Percentiles rank a stretch among this genome's conserved stretches.
Evolutionary conservation across 92 coral and sea anemone genomes (phyloP).

Genomic region (Porites rus): DNA sequence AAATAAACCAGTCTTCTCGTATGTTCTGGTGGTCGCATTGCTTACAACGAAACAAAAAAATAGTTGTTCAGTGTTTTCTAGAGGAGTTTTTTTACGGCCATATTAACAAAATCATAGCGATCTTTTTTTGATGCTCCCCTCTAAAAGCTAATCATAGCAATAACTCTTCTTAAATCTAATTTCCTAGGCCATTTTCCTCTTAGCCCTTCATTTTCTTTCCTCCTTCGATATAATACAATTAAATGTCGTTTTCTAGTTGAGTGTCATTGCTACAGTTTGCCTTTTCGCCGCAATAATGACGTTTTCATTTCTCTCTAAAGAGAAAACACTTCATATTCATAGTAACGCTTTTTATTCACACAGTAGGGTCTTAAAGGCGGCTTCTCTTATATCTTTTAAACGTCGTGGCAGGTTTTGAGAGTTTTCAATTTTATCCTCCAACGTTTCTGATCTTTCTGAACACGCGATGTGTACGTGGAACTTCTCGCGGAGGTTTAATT

Average conservation of each 20-base stretch:
- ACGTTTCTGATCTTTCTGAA: neutral
- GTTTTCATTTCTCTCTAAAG: slow-evolving; percentile 19
- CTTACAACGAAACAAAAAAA: neutral
- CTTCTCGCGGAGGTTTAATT: slow-evolving; percentile 21
- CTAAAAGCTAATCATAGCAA: neutral
- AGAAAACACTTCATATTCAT: slow-evolving; percentile 20
- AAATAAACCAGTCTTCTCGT: neutral
- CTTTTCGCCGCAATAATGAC: slow-evolving; percentile 45
- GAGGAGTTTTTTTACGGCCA: neutral
- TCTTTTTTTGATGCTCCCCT: neutral
- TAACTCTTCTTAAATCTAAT: neutral
- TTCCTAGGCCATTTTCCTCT: neutral
- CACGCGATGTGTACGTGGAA: slow-evolving; percentile 28
- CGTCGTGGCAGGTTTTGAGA: neutral
- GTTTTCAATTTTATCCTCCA: neutral
- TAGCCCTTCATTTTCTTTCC: neutral
- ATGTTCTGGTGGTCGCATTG: slow-evolving; percentile 34
- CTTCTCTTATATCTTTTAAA: neutral
- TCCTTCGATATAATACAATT: slow-evolving; percentile 20
- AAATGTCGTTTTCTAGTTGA: slow-evolving; percentile 15
- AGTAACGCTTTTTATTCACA: neutral
- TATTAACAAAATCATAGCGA: slow-evolving; percentile 1
- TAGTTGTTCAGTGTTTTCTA: neutral
- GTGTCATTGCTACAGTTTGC: slow-evolving; percentile 18
- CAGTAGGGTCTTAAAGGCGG: slow-evolving; percentile 17